Conservation (phyloP, 2,113 vertebrate species). For the Lamprotornis superbus region DNA sequence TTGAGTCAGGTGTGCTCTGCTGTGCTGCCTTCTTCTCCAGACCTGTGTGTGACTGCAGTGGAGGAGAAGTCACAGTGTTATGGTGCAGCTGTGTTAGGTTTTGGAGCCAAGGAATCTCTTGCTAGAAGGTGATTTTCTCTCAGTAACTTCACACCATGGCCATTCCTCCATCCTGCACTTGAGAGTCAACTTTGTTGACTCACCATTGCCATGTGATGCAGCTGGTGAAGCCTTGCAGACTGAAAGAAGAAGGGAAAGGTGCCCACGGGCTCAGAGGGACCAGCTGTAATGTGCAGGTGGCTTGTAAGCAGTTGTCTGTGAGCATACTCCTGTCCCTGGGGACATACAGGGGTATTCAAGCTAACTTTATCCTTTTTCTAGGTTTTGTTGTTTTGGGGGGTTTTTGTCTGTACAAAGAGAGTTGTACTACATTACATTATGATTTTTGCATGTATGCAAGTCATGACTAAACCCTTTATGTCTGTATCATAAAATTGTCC, state of each 20-base stretch:
- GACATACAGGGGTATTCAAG: fast-evolving
- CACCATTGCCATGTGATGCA: neutral
- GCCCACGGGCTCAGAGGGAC: neutral
- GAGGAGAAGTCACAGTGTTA: neutral
- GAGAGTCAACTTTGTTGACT: neutral
- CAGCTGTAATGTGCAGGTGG: fast-evolving
- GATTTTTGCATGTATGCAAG: neutral
- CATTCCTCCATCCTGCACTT: neutral
- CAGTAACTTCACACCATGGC: neutral
- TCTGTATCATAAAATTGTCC: neutral
- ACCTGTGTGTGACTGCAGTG: neutral
- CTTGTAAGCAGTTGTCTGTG: neutral
- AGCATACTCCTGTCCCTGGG: neutral
- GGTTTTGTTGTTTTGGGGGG: neutral
- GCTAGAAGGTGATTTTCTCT: neutral
- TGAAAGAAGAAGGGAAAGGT: neutral
- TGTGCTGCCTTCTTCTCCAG: neutral
- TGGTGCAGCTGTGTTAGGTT: neutral
- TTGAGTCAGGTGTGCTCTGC: neutral
- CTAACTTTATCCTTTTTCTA: neutral
- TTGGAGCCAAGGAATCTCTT: neutral
- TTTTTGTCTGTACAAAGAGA: neutral
- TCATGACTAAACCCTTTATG: neutral
- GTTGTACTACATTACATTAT: neutral
- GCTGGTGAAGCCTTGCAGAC: neutral